Evolutionary conservation across 1,140 invertebrate species (phyloP), one percentile per base, ranked within the genome.

Genomic region (Hycleus cichorii): DNA sequence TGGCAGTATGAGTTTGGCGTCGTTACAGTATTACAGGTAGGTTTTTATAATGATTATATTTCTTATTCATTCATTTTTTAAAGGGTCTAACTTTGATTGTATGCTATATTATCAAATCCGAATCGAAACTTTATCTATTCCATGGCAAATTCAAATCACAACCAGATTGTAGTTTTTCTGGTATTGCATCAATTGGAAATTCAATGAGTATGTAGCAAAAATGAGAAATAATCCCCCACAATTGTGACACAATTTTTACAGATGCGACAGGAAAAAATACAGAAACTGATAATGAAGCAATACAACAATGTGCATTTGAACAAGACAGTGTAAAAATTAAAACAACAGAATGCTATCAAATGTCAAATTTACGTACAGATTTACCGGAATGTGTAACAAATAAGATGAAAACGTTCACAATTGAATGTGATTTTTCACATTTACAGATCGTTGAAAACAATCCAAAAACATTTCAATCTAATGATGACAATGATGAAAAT

Each of bases 231-330:
- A 18, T 18, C 18, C 18, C 7, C 32, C 7, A 32, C 2, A 32
- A 5, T 32, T 32, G 7, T 32, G 4, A 32, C 7, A 5, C 3
- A 32, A 32, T 32, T 4, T 32, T 58, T 63, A 40, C 57, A 70
- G 68, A 68, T 62, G 59, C 63, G 47, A 64, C 64, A 9, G 65
- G 66, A 52, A 54, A 67, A 55, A 64, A 66, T 10, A 40, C 65
- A 1, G 63, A 70, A 55, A 50, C 68, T 12, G 67, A 69, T 43
- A 70, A 64, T 26, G 65, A 69, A 43, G 52, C 44, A 11, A 58
- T 47, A 5, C 58, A 59, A n/a, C 64, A 62, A 12, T 39, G 25
- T 11, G 46, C 61, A 62, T 57, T 42, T 7, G 64, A 65, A 10
- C 65, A 63, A 12, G 63, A 62, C 26, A 54, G 57, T 3, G 58